A percentile compares a stretch with the other conserved stretches of the same genome.
phyloP scores from a whole-genome alignment of 2,113 vertebrate species.

The Trochalopteron elliotii region DNA sequence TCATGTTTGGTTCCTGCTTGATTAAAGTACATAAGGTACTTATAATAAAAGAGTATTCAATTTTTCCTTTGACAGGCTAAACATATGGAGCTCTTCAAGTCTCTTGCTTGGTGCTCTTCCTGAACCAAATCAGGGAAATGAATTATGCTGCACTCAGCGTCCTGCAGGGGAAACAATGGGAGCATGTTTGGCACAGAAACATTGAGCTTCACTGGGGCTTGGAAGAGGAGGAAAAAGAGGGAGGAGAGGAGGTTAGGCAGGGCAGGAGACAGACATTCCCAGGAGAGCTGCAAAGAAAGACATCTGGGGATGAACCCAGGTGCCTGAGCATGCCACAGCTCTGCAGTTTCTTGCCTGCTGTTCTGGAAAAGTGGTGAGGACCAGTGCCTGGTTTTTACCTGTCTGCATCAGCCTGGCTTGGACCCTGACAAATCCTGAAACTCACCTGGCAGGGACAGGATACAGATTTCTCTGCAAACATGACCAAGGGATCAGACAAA shows the following conservation, averaged over 20 bases:
- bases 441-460: background rate
- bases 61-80: conserved; percentile 22
- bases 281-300: background rate
- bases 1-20: background rate
- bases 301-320: background rate
- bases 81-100: conserved; percentile 23
- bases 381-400: background rate
- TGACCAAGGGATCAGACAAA: background rate
- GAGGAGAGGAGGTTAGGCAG: background rate
- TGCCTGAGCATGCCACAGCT: background rate
- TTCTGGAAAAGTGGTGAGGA: background rate
- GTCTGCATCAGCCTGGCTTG: background rate
- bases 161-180: background rate
- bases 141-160: background rate
- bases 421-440: background rate
- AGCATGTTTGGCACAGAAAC: background rate
- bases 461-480: background rate
- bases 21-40: background rate
- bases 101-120: background rate
- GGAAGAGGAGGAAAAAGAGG: background rate
- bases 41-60: background rate
- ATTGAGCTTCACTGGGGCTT: background rate
- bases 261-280: background rate
- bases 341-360: background rate
- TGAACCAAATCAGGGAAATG: background rate